Evolutionary conservation across 2,888 invertebrate species (phyloP), one percentile per base, ranked within the genome.

Genomic region (Tridacna crocea): DNA sequence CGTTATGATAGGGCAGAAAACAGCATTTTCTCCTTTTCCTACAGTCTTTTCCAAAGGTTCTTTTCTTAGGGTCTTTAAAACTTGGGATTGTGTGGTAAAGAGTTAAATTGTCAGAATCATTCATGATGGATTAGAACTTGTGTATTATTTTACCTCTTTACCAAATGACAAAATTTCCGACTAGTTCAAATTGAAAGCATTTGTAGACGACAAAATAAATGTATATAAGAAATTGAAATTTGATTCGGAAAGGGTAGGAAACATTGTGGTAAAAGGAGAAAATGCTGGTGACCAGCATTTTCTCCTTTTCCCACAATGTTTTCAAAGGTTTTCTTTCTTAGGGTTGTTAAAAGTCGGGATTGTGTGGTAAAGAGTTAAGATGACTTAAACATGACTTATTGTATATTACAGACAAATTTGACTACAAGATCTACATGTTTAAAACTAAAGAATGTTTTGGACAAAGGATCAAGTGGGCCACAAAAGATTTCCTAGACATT

Each of bases 341-440:
- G n/a, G 10, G 19, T 19, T 10, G 4, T 6, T 6, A 55, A 55
- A 55, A 55, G 3, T 6, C 17, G 10, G 55, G 17, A 3, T 55
- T 55, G 55, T 10, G 2, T 55, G 55, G n/a, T 36, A 55, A 55
- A 19, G 55, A 55, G 19, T 55, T 19, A 10, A 55, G 6, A 1
- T 55, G 55, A 55, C 3, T 3, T 19, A 15, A 55, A 8, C 36
- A 36, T 4, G 36, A 36, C n/a, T n/a, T 36, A 36, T 36, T 36
- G 8, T 36, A 2, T 36, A 4, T 89, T 88, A 48, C 88, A 89
- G 89, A 89, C 79, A 89, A 89, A 66, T 89, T 89, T 87, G 89
- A 89, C 81, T 89, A 88, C 84, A 88, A 88, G 66, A 88, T 89
- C 58, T 84, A 87, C 79, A 88, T 88, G 85, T 88, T 80, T 65